Percentiles rank a stretch among this genome's conserved stretches.
These are phyloP conservation scores for Orbicella faveolata DNA, from an alignment of 64 coral and sea anemone genomes.

Conservation along the genomic window DNA sequence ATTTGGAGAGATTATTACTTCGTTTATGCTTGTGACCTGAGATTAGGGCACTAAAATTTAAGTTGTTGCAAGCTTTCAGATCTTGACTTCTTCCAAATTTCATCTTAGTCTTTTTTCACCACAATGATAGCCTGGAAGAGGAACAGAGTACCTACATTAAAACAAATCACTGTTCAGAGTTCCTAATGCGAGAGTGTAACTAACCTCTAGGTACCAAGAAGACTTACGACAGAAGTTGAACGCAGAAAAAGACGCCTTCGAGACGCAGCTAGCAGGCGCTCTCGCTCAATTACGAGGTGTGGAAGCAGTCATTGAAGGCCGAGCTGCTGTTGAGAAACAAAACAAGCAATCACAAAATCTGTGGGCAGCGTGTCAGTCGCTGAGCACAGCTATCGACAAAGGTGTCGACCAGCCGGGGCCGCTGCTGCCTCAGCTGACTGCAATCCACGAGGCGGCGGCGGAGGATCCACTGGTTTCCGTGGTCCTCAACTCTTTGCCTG, in stretches of 20 bases:
- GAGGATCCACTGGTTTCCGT: slow-evolving; percentile 60
- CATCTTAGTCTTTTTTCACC: too few species aligned
- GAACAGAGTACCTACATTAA: not conserved
- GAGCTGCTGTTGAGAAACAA: slow-evolving; percentile 80
- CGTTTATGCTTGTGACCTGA: too few species aligned
- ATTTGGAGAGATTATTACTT: too few species aligned
- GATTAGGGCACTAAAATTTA: too few species aligned
- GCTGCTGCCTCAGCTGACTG: slow-evolving; percentile 54
- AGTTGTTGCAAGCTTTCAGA: too few species aligned
- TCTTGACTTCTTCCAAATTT: too few species aligned
- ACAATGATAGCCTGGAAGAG: not conserved
- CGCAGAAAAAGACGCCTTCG: slow-evolving; percentile 61
- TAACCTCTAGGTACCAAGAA: slow-evolving; percentile 45
- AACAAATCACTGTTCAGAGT: not conserved
- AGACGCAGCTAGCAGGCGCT: slow-evolving; percentile 62
- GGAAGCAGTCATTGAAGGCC: slow-evolving; percentile 60
- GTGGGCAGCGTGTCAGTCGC: slow-evolving; percentile 88
- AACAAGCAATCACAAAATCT: slow-evolving; percentile 82
- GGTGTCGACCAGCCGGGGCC: slow-evolving; percentile 39
- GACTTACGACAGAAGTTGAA: slow-evolving; percentile 68
- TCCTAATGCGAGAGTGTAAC: not conserved
- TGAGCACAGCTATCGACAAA: slow-evolving; percentile 66
- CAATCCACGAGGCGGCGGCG: slow-evolving; percentile 55
- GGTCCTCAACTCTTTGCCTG: slow-evolving; percentile 72
- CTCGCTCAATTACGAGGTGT: slow-evolving; percentile 76